Conservation (phyloP, 2,797 vertebrate genomes). For the Fistularia tabacaria region DNA sequence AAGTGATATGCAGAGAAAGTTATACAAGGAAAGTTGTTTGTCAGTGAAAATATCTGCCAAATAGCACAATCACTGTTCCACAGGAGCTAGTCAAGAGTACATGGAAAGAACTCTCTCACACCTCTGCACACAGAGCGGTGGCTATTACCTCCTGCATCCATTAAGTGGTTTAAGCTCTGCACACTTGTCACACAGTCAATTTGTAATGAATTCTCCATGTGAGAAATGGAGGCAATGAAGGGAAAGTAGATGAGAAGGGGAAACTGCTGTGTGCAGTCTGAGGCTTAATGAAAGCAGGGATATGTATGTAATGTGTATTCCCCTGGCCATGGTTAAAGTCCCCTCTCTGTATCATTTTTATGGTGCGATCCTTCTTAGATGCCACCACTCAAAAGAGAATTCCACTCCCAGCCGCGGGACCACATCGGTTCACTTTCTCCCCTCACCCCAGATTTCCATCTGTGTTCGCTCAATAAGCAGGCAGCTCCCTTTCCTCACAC, state of each 20-base stretch:
- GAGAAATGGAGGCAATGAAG: conserved; percentile 66
- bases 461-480: conserved; percentile 4
- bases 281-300: conserved; percentile 47
- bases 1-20: no score
- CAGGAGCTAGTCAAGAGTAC: no score
- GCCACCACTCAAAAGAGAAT: conserved; percentile 21
- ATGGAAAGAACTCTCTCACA: no score
- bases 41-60: no score
- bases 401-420: conserved; percentile 16
- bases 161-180: conserved; percentile 58
- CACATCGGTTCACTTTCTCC: conserved; percentile 18
- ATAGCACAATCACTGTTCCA: no score
- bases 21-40: no score
- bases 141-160: conserved; percentile 51
- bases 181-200: conserved; percentile 60
- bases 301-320: conserved; percentile 51
- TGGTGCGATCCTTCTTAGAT: conserved; percentile 54
- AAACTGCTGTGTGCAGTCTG: conserved; percentile 33
- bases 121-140: no score
- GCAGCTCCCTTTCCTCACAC: conserved; percentile 9
- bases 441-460: conserved; percentile 14
- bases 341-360: conserved; percentile 65
- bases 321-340: conserved; percentile 44
- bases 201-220: conserved; percentile 60
- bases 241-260: conserved; percentile 47